These are phyloP conservation scores for Corythaeola cristata DNA, from an alignment of 2,113 vertebrate genomes.

Conservation along the genomic window DNA sequence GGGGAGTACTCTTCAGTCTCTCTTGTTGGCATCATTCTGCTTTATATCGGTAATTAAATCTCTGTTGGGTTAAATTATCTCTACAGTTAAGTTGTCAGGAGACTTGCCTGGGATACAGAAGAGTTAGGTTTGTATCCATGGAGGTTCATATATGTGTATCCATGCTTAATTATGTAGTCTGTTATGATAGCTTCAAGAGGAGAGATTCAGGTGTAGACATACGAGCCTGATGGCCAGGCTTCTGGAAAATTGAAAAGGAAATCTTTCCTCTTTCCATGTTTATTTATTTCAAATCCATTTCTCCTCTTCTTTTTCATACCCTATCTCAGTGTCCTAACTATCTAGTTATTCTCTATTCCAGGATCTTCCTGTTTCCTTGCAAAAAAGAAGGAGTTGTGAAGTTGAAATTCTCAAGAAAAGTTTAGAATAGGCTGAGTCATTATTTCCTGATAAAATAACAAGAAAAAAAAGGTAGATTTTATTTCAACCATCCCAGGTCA, in stretches of 20 bases:
- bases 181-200: not conserved
- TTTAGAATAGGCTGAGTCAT: not conserved
- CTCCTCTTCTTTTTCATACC: not conserved
- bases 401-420: not conserved
- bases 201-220: not conserved
- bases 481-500: not conserved
- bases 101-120: not conserved
- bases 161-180: not conserved
- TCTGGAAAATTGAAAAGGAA: not conserved
- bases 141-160: not conserved
- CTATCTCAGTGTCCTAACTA: not conserved
- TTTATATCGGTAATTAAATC: constrained; percentile 52
- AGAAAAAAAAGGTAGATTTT: not conserved
- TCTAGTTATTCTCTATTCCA: not conserved
- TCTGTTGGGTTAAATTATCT: constrained; percentile 31
- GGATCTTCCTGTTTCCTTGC: not conserved
- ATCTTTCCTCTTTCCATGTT: not conserved
- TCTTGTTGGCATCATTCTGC: constrained; percentile 19
- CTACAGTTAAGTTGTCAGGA: not conserved
- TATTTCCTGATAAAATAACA: not conserved
- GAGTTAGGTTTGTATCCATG: not conserved
- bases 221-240: not conserved
- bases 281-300: not conserved
- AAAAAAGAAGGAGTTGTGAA: not conserved
- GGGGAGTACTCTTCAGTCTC: not conserved